Percentiles rank a stretch among this genome's conserved stretches.
Evolutionary conservation across 2,113 vertebrate genomes (phyloP).

Genomic region (Chionis minor): DNA sequence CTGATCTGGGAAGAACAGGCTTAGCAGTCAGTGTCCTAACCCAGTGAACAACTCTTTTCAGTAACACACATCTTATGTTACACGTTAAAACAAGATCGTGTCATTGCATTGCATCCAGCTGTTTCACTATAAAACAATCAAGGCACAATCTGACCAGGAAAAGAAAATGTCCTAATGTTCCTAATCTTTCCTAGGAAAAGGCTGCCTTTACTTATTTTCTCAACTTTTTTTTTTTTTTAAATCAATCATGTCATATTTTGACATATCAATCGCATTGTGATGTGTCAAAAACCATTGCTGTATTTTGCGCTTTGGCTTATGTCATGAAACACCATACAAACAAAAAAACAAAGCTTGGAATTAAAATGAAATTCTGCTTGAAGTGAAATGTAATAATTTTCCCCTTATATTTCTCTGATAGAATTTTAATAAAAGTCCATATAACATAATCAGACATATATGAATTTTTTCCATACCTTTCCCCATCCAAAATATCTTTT

Average conservation of each 20-base stretch:
- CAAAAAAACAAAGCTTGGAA: background rate
- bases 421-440: background rate
- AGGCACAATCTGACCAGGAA: background rate
- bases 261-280: background rate
- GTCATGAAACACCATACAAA: background rate
- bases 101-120: background rate
- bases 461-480: background rate
- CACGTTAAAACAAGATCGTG: background rate
- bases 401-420: background rate
- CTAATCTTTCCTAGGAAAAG: background rate
- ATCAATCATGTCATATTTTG: background rate
- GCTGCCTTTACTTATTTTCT: background rate
- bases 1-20: background rate
- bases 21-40: background rate
- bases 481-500: background rate
- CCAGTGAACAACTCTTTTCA: background rate
- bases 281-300: accelerated
- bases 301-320: background rate
- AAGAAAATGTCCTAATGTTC: background rate
- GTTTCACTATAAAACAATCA: background rate
- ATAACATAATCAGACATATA: background rate
- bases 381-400: background rate
- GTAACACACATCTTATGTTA: background rate
- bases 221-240: background rate
- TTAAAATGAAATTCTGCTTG: background rate